Percentiles rank a stretch among this genome's conserved stretches.
phyloP scores from a whole-genome alignment of 2,797 vertebrate genomes.

The Epinephelus awoara region DNA sequence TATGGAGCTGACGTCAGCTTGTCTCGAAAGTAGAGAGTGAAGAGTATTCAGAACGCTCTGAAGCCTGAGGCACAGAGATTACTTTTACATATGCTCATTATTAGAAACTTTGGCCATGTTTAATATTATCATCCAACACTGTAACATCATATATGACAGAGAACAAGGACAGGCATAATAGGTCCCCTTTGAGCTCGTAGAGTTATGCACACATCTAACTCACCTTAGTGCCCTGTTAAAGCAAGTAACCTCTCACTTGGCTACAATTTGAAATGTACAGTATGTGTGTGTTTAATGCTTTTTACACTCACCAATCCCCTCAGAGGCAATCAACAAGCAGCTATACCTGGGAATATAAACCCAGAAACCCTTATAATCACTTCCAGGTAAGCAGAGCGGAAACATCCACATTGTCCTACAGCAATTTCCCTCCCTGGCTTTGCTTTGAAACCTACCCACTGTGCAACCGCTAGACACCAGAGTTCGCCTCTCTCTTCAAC shows the following conservation, averaged over 20 bases:
- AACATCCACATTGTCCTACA: constrained; percentile 39
- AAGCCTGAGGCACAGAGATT: too few relatives aligned
- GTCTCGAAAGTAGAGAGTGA: too few relatives aligned
- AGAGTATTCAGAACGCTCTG: too few relatives aligned
- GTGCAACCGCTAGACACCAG: constrained; percentile 43
- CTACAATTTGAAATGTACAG: constrained; percentile 34
- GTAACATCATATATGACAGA: too few relatives aligned
- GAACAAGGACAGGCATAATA: too few relatives aligned
- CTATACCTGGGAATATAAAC: constrained; percentile 87
- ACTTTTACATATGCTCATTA: too few relatives aligned
- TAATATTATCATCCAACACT: too few relatives aligned
- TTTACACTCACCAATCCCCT: constrained; percentile 66
- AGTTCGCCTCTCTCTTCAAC: constrained; percentile 31
- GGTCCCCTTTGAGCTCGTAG: neutral
- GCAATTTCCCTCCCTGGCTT: constrained; percentile 53
- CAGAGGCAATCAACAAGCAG: constrained; percentile 82
- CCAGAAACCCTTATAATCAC: constrained; percentile 83
- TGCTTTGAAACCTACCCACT: constrained; percentile 48
- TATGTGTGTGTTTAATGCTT: constrained; percentile 66
- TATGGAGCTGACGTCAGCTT: too few relatives aligned
- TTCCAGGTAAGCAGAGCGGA: constrained; percentile 80
- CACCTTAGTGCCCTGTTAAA: constrained; percentile 2
- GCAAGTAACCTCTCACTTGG: neutral
- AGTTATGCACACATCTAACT: constrained; percentile 7
- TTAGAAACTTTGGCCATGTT: too few relatives aligned